Percentiles rank a stretch among this genome's conserved stretches.
Evolutionary conservation across 37 sponge, comb jelly and placozoan genomes (phyloP).

Genomic region (Tethya wilhelma): DNA sequence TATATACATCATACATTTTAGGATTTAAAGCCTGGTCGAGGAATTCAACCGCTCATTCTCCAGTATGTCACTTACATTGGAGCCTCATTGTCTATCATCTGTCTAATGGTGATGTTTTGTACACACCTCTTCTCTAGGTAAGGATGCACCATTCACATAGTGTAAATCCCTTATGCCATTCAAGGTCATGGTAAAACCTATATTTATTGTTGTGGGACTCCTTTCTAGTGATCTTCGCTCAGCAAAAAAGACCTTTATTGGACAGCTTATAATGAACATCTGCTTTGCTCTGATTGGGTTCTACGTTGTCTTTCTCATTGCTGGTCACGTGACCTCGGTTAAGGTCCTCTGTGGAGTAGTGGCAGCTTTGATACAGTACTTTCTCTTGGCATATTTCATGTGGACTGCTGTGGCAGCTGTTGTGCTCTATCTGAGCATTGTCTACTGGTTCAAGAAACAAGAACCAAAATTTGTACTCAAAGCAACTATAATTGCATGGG

Average conservation of each 20-base stretch:
- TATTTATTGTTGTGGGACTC: no score
- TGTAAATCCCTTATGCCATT: no score
- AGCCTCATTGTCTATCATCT: constrained; percentile 1
- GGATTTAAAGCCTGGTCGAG: constrained; percentile 21
- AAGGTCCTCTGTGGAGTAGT: constrained; percentile 20
- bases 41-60: neutral
- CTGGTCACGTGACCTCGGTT: constrained; percentile 7
- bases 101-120: no score
- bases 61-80: constrained; percentile 5
- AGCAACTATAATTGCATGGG: constrained; percentile 1
- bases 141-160: no score
- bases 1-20: no score
- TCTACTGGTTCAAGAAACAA: neutral
- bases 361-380: constrained; percentile 38
- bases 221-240: constrained; percentile 31
- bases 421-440: neutral
- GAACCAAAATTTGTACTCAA: neutral
- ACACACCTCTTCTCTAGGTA: no score
- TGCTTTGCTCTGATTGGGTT: constrained; percentile 42
- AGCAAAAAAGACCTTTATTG: neutral
- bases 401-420: constrained; percentile 39
- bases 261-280: constrained; percentile 29
- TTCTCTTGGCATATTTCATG: constrained; percentile 30
- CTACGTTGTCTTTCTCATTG: constrained; percentile 40
- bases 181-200: no score